These are phyloP conservation scores for Toxotes jaculatrix DNA, from an alignment of 2,113 vertebrate genomes.

Conservation along the genomic window DNA sequence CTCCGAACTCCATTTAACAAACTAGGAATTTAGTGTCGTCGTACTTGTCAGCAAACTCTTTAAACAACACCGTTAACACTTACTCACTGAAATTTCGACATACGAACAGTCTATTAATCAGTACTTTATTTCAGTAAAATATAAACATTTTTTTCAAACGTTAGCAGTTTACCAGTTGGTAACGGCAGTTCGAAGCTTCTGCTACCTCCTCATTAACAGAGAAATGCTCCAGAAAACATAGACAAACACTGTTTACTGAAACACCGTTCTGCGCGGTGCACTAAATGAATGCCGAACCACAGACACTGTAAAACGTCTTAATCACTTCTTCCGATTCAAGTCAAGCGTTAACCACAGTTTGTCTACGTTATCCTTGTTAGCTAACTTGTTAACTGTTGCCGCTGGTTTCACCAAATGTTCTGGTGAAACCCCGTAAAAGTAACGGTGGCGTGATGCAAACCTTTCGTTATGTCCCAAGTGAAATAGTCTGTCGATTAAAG, in stretches of 20 bases:
- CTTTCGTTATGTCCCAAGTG: neutral
- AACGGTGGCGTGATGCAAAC: accelerated
- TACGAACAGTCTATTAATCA: neutral
- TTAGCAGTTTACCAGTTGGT: neutral
- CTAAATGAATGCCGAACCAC: neutral
- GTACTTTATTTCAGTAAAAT: neutral
- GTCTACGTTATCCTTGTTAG: neutral
- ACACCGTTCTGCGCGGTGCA: neutral
- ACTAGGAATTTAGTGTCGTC: neutral
- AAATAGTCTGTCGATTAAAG: accelerated
- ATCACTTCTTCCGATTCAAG: neutral
- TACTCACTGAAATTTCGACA: neutral
- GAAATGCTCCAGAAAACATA: too few species aligned
- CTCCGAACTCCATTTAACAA: slow-evolving; percentile 1
- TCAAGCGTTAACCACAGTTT: neutral
- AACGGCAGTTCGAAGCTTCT: too few species aligned
- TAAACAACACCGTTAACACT: neutral
- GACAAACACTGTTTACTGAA: neutral
- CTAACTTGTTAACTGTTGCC: neutral
- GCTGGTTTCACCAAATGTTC: neutral
- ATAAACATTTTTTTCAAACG: neutral
- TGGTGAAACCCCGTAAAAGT: accelerated
- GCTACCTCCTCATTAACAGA: too few species aligned
- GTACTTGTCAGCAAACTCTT: neutral
- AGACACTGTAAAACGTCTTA: neutral